Percentiles rank a stretch among this genome's conserved stretches.
These are phyloP conservation scores for Tachysurus fulvidraco DNA, from an alignment of 2,113 vertebrate species.

Conservation along the genomic window DNA sequence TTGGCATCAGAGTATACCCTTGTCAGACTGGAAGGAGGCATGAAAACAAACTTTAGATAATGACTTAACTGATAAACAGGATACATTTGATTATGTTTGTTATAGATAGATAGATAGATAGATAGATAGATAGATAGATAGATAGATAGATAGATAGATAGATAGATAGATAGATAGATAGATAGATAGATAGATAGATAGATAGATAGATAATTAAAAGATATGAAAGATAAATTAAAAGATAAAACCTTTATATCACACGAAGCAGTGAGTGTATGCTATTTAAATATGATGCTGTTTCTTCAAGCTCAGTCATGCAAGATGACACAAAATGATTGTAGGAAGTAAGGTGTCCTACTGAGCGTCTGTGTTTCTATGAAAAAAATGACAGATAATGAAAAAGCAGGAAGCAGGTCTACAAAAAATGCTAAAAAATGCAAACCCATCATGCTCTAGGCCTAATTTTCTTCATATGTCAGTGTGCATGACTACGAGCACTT, in stretches of 20 bases:
- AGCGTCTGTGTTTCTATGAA: slow-evolving; percentile 18
- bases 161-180: neutral
- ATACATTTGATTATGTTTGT: slow-evolving; percentile 60
- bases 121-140: no score
- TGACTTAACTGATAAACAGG: slow-evolving; percentile 67
- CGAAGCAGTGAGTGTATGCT: neutral
- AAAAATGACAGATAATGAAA: slow-evolving; percentile 40
- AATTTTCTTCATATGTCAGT: slow-evolving; percentile 56
- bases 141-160: neutral
- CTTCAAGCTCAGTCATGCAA: slow-evolving; percentile 12
- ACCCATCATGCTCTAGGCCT: slow-evolving; percentile 50
- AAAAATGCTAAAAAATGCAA: slow-evolving; percentile 27
- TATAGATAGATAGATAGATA: neutral
- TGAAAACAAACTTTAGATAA: slow-evolving; percentile 54
- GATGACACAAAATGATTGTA: slow-evolving; percentile 24
- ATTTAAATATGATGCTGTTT: slow-evolving; percentile 23
- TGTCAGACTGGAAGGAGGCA: slow-evolving; percentile 36
- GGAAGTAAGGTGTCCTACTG: neutral
- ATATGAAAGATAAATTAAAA: neutral
- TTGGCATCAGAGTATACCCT: slow-evolving; percentile 67
- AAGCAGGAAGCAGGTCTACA: neutral
- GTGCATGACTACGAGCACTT: slow-evolving; percentile 36
- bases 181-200: no score
- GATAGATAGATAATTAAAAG: neutral
- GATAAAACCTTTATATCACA: neutral